phyloP scores from a whole-genome alignment of 1,140 invertebrate genomes.

The Teleogryllus occipitalis region DNA sequence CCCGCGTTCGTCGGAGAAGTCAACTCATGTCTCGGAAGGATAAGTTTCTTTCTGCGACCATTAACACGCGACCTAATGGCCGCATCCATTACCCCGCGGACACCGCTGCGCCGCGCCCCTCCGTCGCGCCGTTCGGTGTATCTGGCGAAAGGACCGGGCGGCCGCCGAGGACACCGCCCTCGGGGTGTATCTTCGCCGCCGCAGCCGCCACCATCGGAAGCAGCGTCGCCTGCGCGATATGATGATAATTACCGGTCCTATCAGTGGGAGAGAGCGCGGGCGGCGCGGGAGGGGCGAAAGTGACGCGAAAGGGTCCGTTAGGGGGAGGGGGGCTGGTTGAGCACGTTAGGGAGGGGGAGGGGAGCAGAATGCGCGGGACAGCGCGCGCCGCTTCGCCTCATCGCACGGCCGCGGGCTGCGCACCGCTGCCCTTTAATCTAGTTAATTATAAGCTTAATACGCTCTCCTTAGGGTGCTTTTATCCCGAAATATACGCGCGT shows the following conservation, averaged over 20 bases:
- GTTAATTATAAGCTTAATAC: conserved; percentile 2
- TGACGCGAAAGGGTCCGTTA: too few relatives aligned
- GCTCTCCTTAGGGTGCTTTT: neutral
- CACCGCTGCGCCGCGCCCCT: too few relatives aligned
- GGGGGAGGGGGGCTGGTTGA: too few relatives aligned
- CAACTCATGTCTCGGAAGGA: neutral
- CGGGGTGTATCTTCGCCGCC: too few relatives aligned
- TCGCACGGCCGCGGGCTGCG: neutral
- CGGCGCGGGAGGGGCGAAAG: too few relatives aligned
- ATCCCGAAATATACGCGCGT: neutral
- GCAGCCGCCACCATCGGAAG: too few relatives aligned
- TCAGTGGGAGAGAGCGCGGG: too few relatives aligned
- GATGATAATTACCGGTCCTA: too few relatives aligned
- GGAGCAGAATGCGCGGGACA: neutral
- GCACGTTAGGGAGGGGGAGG: neutral
- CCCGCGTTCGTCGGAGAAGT: neutral
- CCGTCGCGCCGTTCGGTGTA: too few relatives aligned
- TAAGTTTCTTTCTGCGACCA: neutral
- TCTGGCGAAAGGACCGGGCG: too few relatives aligned
- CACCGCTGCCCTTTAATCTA: neutral
- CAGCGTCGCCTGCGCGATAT: too few relatives aligned
- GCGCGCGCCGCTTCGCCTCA: neutral
- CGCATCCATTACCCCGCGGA: neutral
- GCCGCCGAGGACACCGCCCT: too few relatives aligned
- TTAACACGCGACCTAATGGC: neutral